Evolutionary conservation across 2,888 invertebrate species (phyloP), one percentile per base, ranked within the genome.

Genomic region (Mythimna impura): DNA sequence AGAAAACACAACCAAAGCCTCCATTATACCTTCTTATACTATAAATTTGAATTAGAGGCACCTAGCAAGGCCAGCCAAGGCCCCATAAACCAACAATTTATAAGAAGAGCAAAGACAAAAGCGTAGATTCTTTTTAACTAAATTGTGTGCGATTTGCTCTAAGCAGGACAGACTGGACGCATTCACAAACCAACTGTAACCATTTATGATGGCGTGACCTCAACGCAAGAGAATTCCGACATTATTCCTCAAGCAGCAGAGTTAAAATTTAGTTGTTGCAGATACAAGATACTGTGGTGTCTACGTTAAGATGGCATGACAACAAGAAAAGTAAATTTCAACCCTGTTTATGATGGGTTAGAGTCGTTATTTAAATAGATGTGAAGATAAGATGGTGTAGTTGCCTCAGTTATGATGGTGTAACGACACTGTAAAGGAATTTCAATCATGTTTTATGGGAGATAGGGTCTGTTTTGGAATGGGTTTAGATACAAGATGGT

Each of bases 91-190:
- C 40, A 68, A 63, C 73, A 76, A 73, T 75, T 86, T 76, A 76
- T 80, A 78, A 43, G 34, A 43, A 68, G 22, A 40, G 57, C 25
- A 50, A n/a, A 73, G 58, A 85, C 65, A 78, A 76, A 80, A 72
- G 72, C 76, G 64, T 74, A 67, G 64, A 86, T 76, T 80, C 78
- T 78, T 84, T 82, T 86, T 85, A 82, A 66, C 69, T 73, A 86
- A 86, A 86, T 85, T 82, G 85, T 73, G 74, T 81, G 81, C 81
- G 83, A 85, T 85, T 86, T 83, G 76, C 74, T 70, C 81, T 85
- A 85, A 85, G 83, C 79, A 79, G 83, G 65, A 76, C 54, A 74
- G 62, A 75, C 82, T 73, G 81, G 69, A 65, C 65, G 76, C 67
- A 66, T 81, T 81, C 71, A 57, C 68, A 69, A 69, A 68, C 71